Conservation (phyloP, 2,888 invertebrate genomes). For the Drosophila merina region DNA sequence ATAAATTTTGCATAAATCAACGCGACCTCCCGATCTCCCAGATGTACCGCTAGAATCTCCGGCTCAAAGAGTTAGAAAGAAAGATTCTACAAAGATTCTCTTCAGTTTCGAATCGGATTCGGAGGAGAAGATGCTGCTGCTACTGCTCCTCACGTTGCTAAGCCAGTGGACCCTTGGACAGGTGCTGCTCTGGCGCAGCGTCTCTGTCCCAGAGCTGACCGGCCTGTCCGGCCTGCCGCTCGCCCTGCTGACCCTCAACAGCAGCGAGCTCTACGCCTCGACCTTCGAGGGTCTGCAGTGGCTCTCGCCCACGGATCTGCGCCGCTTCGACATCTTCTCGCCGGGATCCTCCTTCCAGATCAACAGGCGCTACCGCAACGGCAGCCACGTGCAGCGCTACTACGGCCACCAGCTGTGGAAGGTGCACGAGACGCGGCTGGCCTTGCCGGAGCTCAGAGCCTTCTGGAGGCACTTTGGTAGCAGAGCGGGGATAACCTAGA, state of each 20-base stretch:
- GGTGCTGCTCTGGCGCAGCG: slow-evolving; percentile 61
- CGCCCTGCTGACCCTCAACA: slow-evolving; percentile 54
- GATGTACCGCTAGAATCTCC: slow-evolving; percentile 1
- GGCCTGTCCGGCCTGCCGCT: slow-evolving; percentile 48
- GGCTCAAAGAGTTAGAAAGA: background rate
- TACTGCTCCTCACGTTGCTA: background rate
- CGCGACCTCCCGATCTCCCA: slow-evolving; percentile 12
- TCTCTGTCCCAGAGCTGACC: slow-evolving; percentile 46
- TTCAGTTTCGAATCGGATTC: slow-evolving; percentile 5
- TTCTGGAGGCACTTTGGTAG: slow-evolving; percentile 73
- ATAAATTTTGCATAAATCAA: slow-evolving; percentile 70
- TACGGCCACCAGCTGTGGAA: slow-evolving; percentile 90
- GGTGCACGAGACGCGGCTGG: slow-evolving; percentile 83
- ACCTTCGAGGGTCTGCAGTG: slow-evolving; percentile 75
- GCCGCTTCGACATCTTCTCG: slow-evolving; percentile 74
- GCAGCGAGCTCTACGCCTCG: slow-evolving; percentile 68
- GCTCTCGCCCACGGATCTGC: slow-evolving; percentile 69
- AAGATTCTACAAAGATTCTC: background rate
- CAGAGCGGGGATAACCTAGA: background rate
- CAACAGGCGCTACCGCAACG: slow-evolving; percentile 75
- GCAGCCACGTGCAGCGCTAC: slow-evolving; percentile 69
- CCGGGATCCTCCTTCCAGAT: slow-evolving; percentile 76
- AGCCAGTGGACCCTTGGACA: background rate
- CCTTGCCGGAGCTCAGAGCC: slow-evolving; percentile 45
- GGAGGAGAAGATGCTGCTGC: slow-evolving; percentile 19